Base-by-base conservation (phyloP, 1,140 invertebrate species). In the Drosophila sturtevanti region DNA sequence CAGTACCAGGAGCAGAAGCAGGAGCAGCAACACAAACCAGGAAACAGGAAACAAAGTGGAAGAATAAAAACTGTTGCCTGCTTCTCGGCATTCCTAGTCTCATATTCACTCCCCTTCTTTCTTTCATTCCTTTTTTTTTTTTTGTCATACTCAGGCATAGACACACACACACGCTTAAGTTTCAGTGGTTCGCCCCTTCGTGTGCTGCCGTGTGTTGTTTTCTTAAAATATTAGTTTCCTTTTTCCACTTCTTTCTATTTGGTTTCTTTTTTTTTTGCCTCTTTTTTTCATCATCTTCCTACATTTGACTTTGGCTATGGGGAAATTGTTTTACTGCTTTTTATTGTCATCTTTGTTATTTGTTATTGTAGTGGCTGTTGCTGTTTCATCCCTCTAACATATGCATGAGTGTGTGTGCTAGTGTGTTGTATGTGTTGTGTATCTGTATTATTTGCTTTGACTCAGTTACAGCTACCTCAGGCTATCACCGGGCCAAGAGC, bases 141-240 rank as follows among this genome's bases (percentile, higher is more conserved):
- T 48, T 48, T 48, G 9, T 4, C 16, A 11, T 48, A 37, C 54
- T 38, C 64, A 48, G 21, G n/a, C 48, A 41, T n/a, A n/a, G n/a
- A n/a, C 54, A 51, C 68, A 67, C 68, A 66, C 77, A 70, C 66
- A 54, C 78, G 72, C 69, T 75, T 67, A 35, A 12, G 56, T 24
- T 58, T 60, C 34, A 44, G 16, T 24, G 24, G 77, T 72, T 68
- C 44, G 34, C 27, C 64, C 64, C 63, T 59, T 21, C 7, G 48
- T 75, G n/a, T 22, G 56, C 22, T 55, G 67, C 76, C 72, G 72
- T 78, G 72, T 68, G 61, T 68, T 84, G 84, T 87, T 89, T 87
- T 89, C 84, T 89, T 87, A 87, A 89, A 89, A 87, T 87, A 87
- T 87, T 89, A 87, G 84, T 84, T 89, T 70, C 79, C 84, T 89